Evolutionary conservation across 2,113 vertebrate genomes (phyloP), one percentile per base, ranked within the genome.

Genomic region (Pseudorhombus dupliciocellatus): DNA sequence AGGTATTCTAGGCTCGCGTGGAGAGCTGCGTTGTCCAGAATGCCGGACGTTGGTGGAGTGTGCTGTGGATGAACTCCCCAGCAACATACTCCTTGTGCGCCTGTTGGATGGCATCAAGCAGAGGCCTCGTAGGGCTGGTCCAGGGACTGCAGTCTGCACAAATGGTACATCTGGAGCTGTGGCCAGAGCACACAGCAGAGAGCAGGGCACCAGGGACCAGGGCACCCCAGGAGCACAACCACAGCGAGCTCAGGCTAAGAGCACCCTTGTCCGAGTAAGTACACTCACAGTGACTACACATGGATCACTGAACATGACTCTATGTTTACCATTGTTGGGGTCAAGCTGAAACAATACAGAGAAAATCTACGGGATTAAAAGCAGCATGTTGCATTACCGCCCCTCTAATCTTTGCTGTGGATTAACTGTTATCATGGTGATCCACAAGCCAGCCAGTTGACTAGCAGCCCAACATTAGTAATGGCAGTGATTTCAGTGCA

Each of bases 71-170:
- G 96, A 98, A 55, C 96, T 99, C 51, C 98, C 98, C 37, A 98
- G 96, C 92, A 99, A 99, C 77, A 99, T 99, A 87, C 92, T 99
- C 48, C 95, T 99, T 4, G 97, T 99, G 61, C 94, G 98, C 68
- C 94, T 99, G 51, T 91, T 99, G 88, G 98, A 99, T 44, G 98
- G 98, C 79, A 99, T 99, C 93, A 98, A 98, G 84, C 98, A 99
- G 90, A 94, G 96, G 77, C 98, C 98, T 50, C 92, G 96, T 26
- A 95, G 96, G 64, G 86, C 94, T 0, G 75, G 94, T 0, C 91
- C 94, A 0, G 68, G 93, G 0, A 71, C 90, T 1, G 84, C 79
- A 8, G 84, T 70, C 34, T 87, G 86, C 66, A 72, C 87, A 18
- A 93, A 91, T 3, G 90, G 92, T 46, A 90, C 87, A 0, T 68